Conservation (phyloP, 2,113 vertebrate species). For the Salvelinus sp. region DNA sequence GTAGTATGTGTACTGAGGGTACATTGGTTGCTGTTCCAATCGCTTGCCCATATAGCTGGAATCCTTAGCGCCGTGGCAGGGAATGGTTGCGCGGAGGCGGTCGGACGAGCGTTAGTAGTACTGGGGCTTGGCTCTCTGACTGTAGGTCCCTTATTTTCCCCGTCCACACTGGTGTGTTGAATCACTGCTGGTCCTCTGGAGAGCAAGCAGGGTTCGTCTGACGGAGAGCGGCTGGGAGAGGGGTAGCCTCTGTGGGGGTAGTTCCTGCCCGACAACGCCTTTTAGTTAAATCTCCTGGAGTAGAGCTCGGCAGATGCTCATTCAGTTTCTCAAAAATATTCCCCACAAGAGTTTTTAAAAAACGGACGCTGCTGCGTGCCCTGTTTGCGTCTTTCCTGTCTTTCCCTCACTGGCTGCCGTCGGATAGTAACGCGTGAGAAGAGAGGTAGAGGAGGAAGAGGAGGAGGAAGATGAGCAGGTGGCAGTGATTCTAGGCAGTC, state of each 20-base stretch:
- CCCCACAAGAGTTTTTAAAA: conserved; percentile 49
- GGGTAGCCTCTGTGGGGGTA: conserved; percentile 35
- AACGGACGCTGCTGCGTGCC: conserved; percentile 5
- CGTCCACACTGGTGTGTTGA: not conserved
- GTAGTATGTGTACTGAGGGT: conserved; percentile 99
- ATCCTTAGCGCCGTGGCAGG: conserved; percentile 88
- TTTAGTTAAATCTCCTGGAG: conserved; percentile 17
- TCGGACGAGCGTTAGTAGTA: not conserved
- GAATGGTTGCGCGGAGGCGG: conserved; percentile 73
- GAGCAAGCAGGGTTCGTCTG: conserved; percentile 19
- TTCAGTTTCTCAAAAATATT: conserved; percentile 51
- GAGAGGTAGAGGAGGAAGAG: conserved; percentile 44
- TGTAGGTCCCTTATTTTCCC: conserved; percentile 44
- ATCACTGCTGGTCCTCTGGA: not conserved
- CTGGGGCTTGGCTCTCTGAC: conserved; percentile 15
- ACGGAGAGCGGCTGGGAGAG: not conserved
- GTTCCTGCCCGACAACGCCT: conserved; percentile 30
- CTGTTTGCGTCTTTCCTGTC: not conserved
- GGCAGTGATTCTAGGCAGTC: conserved; percentile 29
- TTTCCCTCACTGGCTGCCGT: too few relatives aligned
- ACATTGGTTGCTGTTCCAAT: conserved; percentile 99
- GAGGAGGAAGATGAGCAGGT: conserved; percentile 56
- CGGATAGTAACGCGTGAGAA: not conserved
- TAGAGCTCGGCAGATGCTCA: conserved; percentile 37
- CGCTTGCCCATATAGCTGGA: conserved; percentile 99